Evolutionary conservation across 2,113 vertebrate genomes (phyloP), one percentile per base, ranked within the genome.

Genomic region (Oryzias melastigma): DNA sequence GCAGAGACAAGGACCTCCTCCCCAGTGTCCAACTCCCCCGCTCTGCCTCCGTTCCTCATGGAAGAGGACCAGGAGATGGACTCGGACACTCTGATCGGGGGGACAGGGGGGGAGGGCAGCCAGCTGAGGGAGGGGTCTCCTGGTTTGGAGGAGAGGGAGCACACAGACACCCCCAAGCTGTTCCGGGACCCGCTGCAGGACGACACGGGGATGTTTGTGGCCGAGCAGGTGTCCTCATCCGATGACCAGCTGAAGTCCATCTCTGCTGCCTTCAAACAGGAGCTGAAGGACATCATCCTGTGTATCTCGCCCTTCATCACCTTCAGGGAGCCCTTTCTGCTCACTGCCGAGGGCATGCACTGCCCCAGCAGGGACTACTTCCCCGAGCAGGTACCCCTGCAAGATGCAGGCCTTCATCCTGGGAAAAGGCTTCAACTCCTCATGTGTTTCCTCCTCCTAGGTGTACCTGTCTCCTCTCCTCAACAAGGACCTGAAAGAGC

Each of bases 151-250:
- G 91, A 92, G 10, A 85, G 85, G 1, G 91, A 90, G 4, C 86
- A 91, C 68, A 83, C 83, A 24, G 89, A 92, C 19, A 91, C 93
- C 5, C 92, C 92, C 56, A 90, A 89, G 73, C 81, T 94, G 45
- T 99, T 99, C 60, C 86, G 95, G 69, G 97, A 99, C 85, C 97
- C 97, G 8, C 87, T 98, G 0, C 97, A 99, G 85, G 97, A 99
- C 58, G 97, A 99, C 78, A 97, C 93, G 0, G 96, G 94, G 14
- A 79, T 96, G 71, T 99, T 96, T 35, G 86, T 97, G 44, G 88
- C 92, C 0, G 96, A 98, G 87, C 93, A 97, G 59, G 94, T 97
- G 54, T 85, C 93, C 1, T 95, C 95, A 0, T 91, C 94, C 1
- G 96, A 99, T 45, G 97, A 99, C 86, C 90, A 91, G 6, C 93